Evolutionary conservation across 1,140 invertebrate genomes (phyloP).

Genomic region (Thaumatotibia leucotreta): DNA sequence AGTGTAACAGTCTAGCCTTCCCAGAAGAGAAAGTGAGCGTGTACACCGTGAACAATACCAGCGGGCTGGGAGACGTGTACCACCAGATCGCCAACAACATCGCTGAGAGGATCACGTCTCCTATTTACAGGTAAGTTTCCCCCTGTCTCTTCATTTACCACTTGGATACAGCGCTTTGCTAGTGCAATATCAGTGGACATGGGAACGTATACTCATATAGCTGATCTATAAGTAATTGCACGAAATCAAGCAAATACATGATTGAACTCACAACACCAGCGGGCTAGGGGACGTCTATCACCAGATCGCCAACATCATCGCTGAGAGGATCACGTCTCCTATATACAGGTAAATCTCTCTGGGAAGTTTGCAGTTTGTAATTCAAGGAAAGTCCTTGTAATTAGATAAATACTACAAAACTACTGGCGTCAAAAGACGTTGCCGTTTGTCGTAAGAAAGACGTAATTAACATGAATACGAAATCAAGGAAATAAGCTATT

Average conservation of each 20-base stretch:
- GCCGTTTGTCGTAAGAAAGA: no score
- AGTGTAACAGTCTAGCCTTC: constrained; percentile 29
- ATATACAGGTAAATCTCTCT: constrained; percentile 11
- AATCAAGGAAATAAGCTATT: no score
- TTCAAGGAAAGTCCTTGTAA: no score
- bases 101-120: constrained; percentile 61
- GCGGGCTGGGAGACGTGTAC: constrained; percentile 48
- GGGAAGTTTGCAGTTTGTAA: no score
- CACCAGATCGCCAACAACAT: constrained; percentile 66
- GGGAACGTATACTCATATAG: no score
- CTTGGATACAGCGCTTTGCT: no score
- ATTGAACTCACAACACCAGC: constrained; percentile 33
- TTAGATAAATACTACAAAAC: no score
- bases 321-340: constrained; percentile 22
- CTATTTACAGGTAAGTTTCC: constrained; percentile 53
- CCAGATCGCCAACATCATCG: constrained; percentile 14
- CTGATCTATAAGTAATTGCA: no score
- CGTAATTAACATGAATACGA: no score
- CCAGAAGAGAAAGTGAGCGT: constrained; percentile 61
- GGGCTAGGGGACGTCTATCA: constrained; percentile 49
- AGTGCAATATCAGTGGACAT: no score
- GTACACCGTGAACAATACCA: constrained; percentile 48
- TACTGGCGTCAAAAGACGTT: no score
- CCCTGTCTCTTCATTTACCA: no score
- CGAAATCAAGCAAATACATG: constrained; percentile 60